Base-by-base conservation (phyloP, 2,888 invertebrate genomes). In the Hemicrepidius hirtus region DNA sequence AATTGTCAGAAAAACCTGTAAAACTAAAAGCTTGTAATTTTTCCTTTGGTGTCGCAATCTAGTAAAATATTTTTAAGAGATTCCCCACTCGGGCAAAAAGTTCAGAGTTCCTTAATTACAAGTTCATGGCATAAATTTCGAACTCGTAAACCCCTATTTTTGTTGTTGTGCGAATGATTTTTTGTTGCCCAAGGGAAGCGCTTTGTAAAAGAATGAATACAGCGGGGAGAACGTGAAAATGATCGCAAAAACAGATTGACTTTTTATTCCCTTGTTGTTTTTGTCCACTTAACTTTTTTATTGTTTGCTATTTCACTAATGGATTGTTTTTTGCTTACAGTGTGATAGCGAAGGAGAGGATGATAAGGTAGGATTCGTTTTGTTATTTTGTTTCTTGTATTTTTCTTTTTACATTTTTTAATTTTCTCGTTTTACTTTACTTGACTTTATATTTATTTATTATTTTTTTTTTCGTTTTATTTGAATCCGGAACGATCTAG, bases 341-440 rank as follows among this genome's bases (percentile, higher is more conserved):
- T 95, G 95, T 95, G 95, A 95, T 95, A 95, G 94, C 91, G 94
- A 94, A 91, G 94, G 94, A 89, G 94, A 94, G 89, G 95, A 95
- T 89, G 95, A 94, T 90, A 95, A 95, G 95, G 95, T 94, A 89
- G 91, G 93, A 44, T 88, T 40, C 4, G 57, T 37, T 60, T 21
- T 60, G n/a, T 60, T 60, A 24, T 12, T 60, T 6, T 46, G 46
- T 18, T 46, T 6, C 3, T 40, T 5, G 3, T 40, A 13, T 40
- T 32, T n/a, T 32, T 32, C 32, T 32, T 32, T 32, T 32, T 32
- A 6, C 32, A 6, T 32, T 32, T 32, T 32, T 32, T 5, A 32
- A 5, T 32, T 2, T 32, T 32, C 5, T 24, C 24, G 5, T 24
- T 24, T 24, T 24, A 2, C 32, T 24, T 24, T 24, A 2, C 32